These are phyloP conservation scores for Pseudorhiza aurosa DNA, from an alignment of 30 jellyfish, hydroid and myxozoan genomes.

Conservation along the genomic window DNA sequence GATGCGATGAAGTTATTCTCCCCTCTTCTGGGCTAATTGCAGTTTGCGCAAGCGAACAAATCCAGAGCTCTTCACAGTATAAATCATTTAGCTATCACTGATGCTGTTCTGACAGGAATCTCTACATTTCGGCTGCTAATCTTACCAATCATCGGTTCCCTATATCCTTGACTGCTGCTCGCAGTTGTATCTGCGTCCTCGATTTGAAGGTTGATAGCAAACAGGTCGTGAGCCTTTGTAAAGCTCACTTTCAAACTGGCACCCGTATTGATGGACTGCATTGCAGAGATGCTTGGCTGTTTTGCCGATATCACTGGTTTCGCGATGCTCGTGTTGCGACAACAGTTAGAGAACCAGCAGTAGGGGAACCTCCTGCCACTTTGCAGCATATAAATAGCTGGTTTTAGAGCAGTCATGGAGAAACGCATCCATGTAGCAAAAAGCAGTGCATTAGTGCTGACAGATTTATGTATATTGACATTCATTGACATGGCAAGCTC, in stretches of 20 bases:
- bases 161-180: background rate
- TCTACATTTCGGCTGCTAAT: background rate
- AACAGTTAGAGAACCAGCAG: conserved; percentile 37
- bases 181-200: conserved; percentile 9
- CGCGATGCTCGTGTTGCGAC: conserved; percentile 13
- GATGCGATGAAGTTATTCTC: too few relatives aligned
- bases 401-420: conserved; percentile 39
- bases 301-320: conserved; percentile 7
- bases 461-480: background rate
- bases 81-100: background rate
- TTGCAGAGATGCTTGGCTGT: background rate
- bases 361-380: conserved; percentile 21
- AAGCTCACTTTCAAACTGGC: conserved; percentile 14
- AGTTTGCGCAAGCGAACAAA: too few relatives aligned
- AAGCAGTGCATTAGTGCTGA: background rate
- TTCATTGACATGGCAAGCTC: conserved; percentile 5
- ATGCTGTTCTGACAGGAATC: background rate
- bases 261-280: background rate
- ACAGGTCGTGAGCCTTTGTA: conserved; percentile 17
- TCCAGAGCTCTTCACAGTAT: too few relatives aligned
- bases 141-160: background rate
- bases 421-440: conserved; percentile 51
- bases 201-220: conserved; percentile 26
- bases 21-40: too few relatives aligned
- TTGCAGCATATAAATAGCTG: conserved; percentile 28